Conservation (phyloP, 2,113 vertebrate genomes). For the Pica pica region DNA sequence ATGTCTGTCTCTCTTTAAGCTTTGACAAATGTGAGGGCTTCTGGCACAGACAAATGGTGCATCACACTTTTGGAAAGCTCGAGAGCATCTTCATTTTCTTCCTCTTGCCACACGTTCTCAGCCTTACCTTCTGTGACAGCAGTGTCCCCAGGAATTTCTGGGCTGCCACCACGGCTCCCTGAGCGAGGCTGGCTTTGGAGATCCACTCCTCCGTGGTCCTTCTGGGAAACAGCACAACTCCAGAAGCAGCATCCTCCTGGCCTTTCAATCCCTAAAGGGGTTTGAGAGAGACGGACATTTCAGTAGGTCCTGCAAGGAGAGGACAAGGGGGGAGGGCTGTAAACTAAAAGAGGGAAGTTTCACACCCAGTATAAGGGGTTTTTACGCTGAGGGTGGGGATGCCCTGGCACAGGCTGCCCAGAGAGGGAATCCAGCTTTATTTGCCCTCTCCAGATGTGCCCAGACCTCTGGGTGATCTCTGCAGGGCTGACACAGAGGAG, state of each 20-base stretch:
- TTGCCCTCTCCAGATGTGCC: not conserved
- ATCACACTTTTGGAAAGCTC: not conserved
- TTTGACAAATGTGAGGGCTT: not conserved
- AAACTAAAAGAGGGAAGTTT: not conserved
- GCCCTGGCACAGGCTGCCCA: not conserved
- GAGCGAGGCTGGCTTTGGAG: not conserved
- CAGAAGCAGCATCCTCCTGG: not conserved
- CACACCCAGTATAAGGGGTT: fast-evolving
- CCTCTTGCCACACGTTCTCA: not conserved
- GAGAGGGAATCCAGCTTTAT: not conserved
- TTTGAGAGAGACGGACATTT: not conserved
- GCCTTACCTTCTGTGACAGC: not conserved
- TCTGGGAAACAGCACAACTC: not conserved
- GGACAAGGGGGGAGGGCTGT: fast-evolving
- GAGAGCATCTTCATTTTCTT: not conserved
- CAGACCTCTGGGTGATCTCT: too few relatives aligned
- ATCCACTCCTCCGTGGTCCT: not conserved
- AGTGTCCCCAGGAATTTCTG: not conserved
- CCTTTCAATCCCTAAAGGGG: not conserved
- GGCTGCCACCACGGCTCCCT: not conserved
- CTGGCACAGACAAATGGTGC: not conserved
- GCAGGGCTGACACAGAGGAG: not conserved
- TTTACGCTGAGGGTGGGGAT: fast-evolving
- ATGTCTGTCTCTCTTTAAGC: not conserved
- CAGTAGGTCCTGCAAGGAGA: fast-evolving